Evolutionary conservation across 1,140 invertebrate genomes (phyloP), one percentile per base, ranked within the genome.

Genomic region (Vollenhovia emeryi): DNA sequence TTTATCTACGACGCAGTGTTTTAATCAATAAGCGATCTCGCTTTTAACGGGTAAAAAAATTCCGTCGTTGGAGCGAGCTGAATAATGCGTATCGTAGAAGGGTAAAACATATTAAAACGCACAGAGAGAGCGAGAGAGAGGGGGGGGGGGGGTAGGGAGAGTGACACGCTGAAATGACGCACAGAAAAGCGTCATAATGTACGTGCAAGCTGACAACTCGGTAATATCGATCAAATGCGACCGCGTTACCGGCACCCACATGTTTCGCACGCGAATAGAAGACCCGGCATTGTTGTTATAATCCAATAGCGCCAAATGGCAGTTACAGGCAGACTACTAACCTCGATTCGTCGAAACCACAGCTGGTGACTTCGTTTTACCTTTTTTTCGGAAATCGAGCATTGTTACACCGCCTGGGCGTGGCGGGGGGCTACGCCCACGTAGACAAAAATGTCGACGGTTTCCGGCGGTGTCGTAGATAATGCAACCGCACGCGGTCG

Each of bases 151-250:
- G n/a, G n/a, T n/a, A n/a, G n/a, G 30, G 33, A 62, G 27, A 80
- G 45, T 66, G 64, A 71, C 36, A 71, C 45, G 36, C 52, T 82
- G 36, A 82, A 82, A 73, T 57, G 40, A 27, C 78, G 78, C 78
- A 52, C 78, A 73, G 78, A 82, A 73, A 73, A 82, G 78, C 78
- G 66, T 82, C 66, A 73, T 82, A 82, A 73, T 82, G 36, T 71
- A 71, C 66, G 50, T 48, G 78, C 27, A 45, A 59, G 50, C 78
- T 82, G 78, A 73, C 78, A 82, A 82, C 78, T 82, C 78, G 66
- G 78, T 82, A 82, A 82, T 82, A 82, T 82, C 66, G 78, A 82
- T 82, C 78, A 82, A 82, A 82, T 82, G 78, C 78, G 78, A 82
- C 78, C 78, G 78, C 78, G 78, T 82, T 82, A 82, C 78, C 66